phyloP scores from a whole-genome alignment of 1,140 invertebrate species.

The Drosophila virilis region DNA sequence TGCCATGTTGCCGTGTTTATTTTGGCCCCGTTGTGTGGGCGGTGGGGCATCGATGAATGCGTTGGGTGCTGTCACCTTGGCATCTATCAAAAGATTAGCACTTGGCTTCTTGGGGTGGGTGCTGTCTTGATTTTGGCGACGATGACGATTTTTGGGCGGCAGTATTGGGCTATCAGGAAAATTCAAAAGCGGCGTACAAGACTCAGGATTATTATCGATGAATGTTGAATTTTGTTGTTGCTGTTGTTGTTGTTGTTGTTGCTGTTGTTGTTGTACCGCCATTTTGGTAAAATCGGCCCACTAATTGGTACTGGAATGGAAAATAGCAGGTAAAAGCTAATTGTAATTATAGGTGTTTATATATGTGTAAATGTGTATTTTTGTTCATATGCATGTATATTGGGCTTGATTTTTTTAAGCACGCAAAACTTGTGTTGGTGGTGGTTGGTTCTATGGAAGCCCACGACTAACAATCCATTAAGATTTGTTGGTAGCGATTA shows the following conservation, averaged over 20 bases:
- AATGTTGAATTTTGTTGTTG: conserved; percentile 79
- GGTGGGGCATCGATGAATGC: conserved; percentile 2
- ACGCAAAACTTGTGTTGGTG: conserved; percentile 56
- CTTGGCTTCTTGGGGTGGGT: conserved; percentile 60
- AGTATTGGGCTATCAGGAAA: conserved; percentile 79
- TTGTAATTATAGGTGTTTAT: conserved; percentile 9
- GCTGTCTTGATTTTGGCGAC: conserved; percentile 58
- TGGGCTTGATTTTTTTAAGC: conserved; percentile 16
- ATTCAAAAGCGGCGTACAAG: conserved; percentile 75
- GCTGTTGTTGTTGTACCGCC: conserved; percentile 46
- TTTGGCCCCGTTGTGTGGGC: conserved; percentile 18
- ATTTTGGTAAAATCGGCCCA: conserved; percentile 25
- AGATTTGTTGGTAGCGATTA: conserved; percentile 82
- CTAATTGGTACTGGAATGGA: conserved; percentile 68
- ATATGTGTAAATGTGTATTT: neutral
- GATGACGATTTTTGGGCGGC: conserved; percentile 55
- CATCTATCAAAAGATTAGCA: conserved; percentile 36
- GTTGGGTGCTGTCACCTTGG: conserved; percentile 20
- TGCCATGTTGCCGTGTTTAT: conserved; percentile 46
- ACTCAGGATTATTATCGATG: conserved; percentile 78
- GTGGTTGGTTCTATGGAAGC: conserved; percentile 32
- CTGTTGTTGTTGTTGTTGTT: conserved; percentile 55
- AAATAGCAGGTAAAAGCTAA: conserved; percentile 19
- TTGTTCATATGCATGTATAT: conserved; percentile 5
- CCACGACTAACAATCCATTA: conserved; percentile 79